These are phyloP conservation scores for Tipula lateralis DNA, from an alignment of 2,888 invertebrate genomes.

Conservation along the genomic window DNA sequence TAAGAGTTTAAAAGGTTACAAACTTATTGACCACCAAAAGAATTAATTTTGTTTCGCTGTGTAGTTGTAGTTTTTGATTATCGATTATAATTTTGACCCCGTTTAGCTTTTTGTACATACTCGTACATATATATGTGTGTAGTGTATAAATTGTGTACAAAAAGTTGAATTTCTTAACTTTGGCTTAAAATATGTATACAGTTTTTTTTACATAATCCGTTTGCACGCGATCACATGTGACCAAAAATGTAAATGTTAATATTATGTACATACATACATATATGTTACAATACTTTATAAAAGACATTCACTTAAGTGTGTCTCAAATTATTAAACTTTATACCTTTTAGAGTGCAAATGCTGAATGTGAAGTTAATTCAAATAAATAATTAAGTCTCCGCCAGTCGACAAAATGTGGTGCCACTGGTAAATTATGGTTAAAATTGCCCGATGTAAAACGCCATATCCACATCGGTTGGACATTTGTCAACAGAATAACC, in stretches of 20 bases:
- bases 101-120: neutral
- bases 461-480: too few species aligned
- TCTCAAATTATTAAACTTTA: neutral
- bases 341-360: neutral
- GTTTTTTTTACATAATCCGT: neutral
- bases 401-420: too few species aligned
- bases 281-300: too few species aligned
- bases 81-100: slow-evolving; percentile 15
- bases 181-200: neutral
- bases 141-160: neutral
- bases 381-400: too few species aligned
- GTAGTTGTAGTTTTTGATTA: neutral
- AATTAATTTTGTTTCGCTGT: neutral
- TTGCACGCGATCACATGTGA: slow-evolving; percentile 19
- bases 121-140: neutral
- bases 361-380: neutral
- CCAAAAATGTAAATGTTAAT: neutral
- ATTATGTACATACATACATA: neutral
- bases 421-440: too few species aligned
- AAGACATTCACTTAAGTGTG: neutral
- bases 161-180: neutral
- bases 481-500: too few species aligned
- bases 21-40: slow-evolving; percentile 19
- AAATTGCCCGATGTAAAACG: too few species aligned
- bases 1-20: slow-evolving; percentile 7